phyloP scores from a whole-genome alignment of 37 sponge, comb jelly and placozoan genomes.

The Chondrosia reniformis region DNA sequence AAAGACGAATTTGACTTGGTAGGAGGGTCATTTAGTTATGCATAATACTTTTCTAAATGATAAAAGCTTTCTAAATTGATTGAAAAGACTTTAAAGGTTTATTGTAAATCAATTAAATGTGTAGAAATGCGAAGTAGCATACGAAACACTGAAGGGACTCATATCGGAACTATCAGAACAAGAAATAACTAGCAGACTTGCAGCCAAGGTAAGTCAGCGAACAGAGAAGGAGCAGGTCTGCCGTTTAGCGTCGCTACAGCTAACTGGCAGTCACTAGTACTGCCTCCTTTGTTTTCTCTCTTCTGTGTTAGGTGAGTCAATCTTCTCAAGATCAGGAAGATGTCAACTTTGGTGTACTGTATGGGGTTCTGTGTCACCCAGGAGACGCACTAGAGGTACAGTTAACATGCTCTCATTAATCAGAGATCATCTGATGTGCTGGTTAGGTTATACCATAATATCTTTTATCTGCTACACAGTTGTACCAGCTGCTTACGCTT shows the following conservation, averaged over 20 bases:
- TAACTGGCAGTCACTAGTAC: no score
- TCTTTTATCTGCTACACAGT: conserved; percentile 25
- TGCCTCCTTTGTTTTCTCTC: not conserved
- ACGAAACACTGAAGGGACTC: not conserved
- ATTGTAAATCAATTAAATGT: not conserved
- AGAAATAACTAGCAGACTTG: not conserved
- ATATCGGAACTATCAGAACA: not conserved
- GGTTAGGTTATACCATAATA: not conserved
- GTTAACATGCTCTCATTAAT: not conserved
- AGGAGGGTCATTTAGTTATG: not conserved
- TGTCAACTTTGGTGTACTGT: conserved; percentile 70
- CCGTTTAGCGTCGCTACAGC: no score
- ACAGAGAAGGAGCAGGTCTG: no score
- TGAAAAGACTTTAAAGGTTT: conserved; percentile 17
- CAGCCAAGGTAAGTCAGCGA: conserved; percentile 58
- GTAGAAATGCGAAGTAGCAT: not conserved
- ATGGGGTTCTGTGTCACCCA: conserved; percentile 76
- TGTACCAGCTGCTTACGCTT: conserved; percentile 71
- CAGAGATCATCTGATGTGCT: not conserved
- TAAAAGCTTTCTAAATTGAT: not conserved
- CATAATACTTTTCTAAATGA: not conserved
- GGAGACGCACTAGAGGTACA: conserved; percentile 65
- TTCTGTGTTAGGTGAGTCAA: conserved; percentile 47
- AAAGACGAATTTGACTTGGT: conserved; percentile 63
- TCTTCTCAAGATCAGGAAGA: conserved; percentile 80